These are phyloP conservation scores for Coenobita brevimanus DNA, from an alignment of 1,140 invertebrate genomes.

Conservation along the genomic window DNA sequence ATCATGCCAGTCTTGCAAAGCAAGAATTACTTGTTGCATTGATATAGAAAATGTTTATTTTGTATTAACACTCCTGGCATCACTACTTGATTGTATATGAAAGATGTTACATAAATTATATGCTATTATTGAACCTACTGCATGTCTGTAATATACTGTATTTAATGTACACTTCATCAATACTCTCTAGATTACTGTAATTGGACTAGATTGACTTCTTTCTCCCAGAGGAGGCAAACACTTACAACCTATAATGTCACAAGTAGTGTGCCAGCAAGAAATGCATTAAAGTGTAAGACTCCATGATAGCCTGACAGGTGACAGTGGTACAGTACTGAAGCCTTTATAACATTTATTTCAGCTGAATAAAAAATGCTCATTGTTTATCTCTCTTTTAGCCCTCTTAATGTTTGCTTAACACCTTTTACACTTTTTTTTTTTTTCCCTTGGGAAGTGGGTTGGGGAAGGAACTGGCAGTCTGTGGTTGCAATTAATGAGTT, in stretches of 20 bases:
- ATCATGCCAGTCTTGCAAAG: slow-evolving; percentile 66
- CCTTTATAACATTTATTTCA: slow-evolving; percentile 52
- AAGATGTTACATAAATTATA: slow-evolving; percentile 29
- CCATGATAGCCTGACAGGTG: slow-evolving; percentile 33
- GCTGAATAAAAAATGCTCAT: slow-evolving; percentile 58
- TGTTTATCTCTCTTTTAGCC: slow-evolving; percentile 28
- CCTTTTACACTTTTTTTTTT: background rate
- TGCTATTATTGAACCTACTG: slow-evolving; percentile 26
- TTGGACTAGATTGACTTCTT: slow-evolving; percentile 33
- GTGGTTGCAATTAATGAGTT: no score
- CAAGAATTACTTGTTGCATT: slow-evolving; percentile 64
- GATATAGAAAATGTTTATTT: slow-evolving; percentile 43
- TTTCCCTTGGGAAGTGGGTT: background rate
- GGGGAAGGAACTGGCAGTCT: background rate
- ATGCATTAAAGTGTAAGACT: slow-evolving; percentile 40
- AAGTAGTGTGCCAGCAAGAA: slow-evolving; percentile 27
- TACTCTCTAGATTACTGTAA: slow-evolving; percentile 34
- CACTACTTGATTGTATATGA: background rate
- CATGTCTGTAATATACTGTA: slow-evolving; percentile 33
- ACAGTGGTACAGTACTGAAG: slow-evolving; percentile 46
- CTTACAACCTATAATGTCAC: slow-evolving; percentile 15
- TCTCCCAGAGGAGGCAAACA: background rate
- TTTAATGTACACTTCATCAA: slow-evolving; percentile 21
- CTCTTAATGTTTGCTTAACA: no score
- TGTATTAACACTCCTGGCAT: background rate